Percentiles rank a stretch among this genome's conserved stretches.
Evolutionary conservation across 2,113 vertebrate genomes (phyloP).

Genomic region (Hemibates koningsi): DNA sequence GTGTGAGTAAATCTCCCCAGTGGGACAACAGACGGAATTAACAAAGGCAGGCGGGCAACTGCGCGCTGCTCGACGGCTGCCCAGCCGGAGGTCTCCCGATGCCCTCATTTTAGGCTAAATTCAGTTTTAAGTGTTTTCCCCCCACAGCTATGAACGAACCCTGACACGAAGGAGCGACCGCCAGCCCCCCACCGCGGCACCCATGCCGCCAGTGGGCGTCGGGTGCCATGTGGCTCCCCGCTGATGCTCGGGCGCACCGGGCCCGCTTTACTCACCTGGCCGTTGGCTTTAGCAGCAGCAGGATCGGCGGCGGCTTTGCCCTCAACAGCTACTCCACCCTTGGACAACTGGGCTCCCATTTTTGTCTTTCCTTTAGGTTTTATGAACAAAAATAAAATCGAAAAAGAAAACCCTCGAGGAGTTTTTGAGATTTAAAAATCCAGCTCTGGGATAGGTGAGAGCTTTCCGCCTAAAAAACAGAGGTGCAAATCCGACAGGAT

Average conservation of each 20-base stretch:
- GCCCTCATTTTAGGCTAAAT: not conserved
- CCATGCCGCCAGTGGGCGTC: conserved; percentile 44
- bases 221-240: conserved; percentile 53
- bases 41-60: conserved; percentile 10
- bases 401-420: conserved; percentile 45
- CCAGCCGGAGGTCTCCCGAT: not conserved
- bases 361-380: conserved; percentile 24
- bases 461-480: conserved; percentile 3
- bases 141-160: too few species aligned
- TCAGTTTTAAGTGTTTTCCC: accelerated
- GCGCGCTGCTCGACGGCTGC: not conserved
- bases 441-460: conserved; percentile 26
- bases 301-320: conserved; percentile 63
- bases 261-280: conserved; percentile 75
- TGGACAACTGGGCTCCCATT: conserved; percentile 86
- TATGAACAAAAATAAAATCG: conserved; percentile 36
- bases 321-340: conserved; percentile 80
- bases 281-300: conserved; percentile 81
- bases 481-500: conserved; percentile 19
- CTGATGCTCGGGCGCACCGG: not conserved
- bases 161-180: not conserved
- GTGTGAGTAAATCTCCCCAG: not conserved
- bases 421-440: conserved; percentile 50
- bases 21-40: not conserved
- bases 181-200: not conserved